Percentiles rank a stretch among this genome's conserved stretches.
These are phyloP conservation scores for Bubalus kerabau DNA, from an alignment of 2,113 vertebrate genomes.

Conservation along the genomic window DNA sequence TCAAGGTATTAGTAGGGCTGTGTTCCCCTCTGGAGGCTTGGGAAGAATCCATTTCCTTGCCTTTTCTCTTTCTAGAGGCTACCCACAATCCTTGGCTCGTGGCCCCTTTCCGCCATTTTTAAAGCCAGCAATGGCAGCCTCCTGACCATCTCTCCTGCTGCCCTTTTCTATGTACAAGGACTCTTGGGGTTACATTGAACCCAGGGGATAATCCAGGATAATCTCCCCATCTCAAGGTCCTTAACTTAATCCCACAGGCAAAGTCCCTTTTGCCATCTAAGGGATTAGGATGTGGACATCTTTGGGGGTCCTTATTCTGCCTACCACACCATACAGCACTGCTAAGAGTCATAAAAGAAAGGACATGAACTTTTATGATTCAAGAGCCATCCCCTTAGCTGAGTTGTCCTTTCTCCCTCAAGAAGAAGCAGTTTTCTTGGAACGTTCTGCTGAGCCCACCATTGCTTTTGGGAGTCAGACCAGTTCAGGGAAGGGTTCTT, in stretches of 20 bases:
- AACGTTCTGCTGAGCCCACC: neutral
- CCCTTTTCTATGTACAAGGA: neutral
- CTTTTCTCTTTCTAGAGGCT: neutral
- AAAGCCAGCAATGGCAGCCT: neutral
- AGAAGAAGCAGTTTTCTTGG: neutral
- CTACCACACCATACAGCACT: neutral
- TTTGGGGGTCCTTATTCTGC: neutral
- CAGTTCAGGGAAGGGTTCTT: neutral
- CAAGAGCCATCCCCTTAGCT: neutral
- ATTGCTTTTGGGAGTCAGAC: neutral
- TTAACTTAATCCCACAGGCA: neutral
- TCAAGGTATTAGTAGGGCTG: neutral
- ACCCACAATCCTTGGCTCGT: neutral
- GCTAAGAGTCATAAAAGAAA: conserved; percentile 30
- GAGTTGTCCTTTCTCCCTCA: conserved; percentile 9
- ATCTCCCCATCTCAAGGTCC: neutral
- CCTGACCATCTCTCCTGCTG: neutral
- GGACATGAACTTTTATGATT: conserved; percentile 15
- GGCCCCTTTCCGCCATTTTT: neutral
- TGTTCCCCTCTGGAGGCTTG: neutral
- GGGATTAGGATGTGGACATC: neutral
- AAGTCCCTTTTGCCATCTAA: neutral
- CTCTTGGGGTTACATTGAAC: neutral
- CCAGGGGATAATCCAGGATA: neutral
- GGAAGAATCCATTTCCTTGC: neutral